Base-by-base conservation (phyloP, 2,888 invertebrate species). In the Cerastis leucographa region DNA sequence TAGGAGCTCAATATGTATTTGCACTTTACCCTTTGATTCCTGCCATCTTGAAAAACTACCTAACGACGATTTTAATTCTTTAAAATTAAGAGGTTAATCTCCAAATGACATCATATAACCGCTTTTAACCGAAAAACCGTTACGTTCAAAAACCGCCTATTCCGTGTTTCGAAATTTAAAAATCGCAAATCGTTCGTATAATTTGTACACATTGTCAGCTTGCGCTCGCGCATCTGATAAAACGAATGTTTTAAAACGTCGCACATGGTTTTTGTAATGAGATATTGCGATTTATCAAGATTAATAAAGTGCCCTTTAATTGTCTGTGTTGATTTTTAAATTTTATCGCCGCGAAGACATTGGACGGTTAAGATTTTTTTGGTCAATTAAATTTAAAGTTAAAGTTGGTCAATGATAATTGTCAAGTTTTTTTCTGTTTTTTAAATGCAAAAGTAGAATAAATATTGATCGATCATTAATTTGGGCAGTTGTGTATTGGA, bases 121-220 rank as follows among this genome's bases (percentile, higher is more conserved):
- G 65, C 66, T 44, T 51, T 44, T 74, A 29, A 74, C 72, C 65
- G 56, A 80, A 81, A 82, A 86, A 84, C 84, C 85, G 88, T 86
- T 88, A 85, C 69, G 72, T 80, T 86, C 42, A 78, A 84, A 80
- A 80, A 83, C 87, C 91, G 89, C 90, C 90, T 88, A 86, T 92
- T 92, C 82, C 87, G 79, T 91, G 91, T 92, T 84, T 86, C 84
- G 84, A 87, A 87, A 86, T 87, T 88, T 88, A 76, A 88, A 89
- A 90, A 89, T 88, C 84, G 87, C 85, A 84, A 82, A 89, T 87
- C 78, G 78, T 65, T 83, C 79, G 79, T 79, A 79, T 85, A 89
- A 88, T 89, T 89, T 88, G 85, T 85, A 81, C 85, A 88, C 89
- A 92, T 93, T 93, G 94, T 92, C 94, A 94, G 94, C 94, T 94